Conservation (phyloP, 2,888 invertebrate genomes). For the Polydrusus pterygomalis region DNA sequence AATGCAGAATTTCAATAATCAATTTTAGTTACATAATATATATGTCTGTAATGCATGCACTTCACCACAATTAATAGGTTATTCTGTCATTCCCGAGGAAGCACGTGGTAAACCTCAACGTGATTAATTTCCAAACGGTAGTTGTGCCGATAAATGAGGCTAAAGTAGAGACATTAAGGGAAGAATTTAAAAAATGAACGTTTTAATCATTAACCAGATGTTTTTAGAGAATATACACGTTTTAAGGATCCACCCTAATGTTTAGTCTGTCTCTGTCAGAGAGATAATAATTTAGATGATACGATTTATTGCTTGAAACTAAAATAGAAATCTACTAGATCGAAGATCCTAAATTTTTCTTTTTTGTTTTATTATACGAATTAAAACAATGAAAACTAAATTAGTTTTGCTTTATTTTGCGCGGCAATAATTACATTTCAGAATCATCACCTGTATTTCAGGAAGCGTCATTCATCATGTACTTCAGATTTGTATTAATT, state of each 20-base stretch:
- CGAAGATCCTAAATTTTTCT: neutral
- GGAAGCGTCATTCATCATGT: too few species aligned
- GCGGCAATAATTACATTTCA: too few species aligned
- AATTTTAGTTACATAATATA: slow-evolving; percentile 25
- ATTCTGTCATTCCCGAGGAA: slow-evolving; percentile 20
- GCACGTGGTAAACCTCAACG: slow-evolving; percentile 48
- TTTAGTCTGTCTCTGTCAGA: slow-evolving; percentile 33
- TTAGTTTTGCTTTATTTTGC: too few species aligned
- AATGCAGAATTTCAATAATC: neutral
- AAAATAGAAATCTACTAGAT: neutral
- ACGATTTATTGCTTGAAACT: neutral
- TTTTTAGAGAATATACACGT: slow-evolving; percentile 44
- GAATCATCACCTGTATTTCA: too few species aligned
- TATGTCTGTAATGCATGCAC: slow-evolving; percentile 2
- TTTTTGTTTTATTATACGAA: too few species aligned
- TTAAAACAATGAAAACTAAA: too few species aligned
- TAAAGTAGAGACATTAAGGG: slow-evolving; percentile 45
- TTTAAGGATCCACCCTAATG: slow-evolving; percentile 35
- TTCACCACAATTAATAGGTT: slow-evolving; percentile 15
- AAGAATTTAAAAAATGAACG: slow-evolving; percentile 53
- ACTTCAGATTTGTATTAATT: too few species aligned
- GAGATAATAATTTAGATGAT: slow-evolving; percentile 13
- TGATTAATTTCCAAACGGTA: slow-evolving; percentile 48
- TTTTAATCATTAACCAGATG: slow-evolving; percentile 58
- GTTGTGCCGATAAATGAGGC: slow-evolving; percentile 44